These are phyloP conservation scores for Myocastor coypus DNA, from an alignment of 2,113 vertebrate genomes.

Conservation along the genomic window DNA sequence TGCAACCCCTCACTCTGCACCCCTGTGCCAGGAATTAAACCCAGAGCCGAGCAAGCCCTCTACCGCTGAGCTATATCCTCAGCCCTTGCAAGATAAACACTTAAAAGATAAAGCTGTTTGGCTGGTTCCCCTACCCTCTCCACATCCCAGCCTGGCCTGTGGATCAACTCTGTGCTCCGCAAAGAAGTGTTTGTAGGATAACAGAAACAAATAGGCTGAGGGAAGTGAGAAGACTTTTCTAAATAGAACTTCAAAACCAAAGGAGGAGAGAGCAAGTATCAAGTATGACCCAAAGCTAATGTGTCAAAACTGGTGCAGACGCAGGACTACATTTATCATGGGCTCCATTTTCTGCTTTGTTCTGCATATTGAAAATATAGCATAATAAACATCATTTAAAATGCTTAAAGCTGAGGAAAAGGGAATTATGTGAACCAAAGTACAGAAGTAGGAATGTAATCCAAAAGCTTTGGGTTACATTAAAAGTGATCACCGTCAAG, in stretches of 20 bases:
- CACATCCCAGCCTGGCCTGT: background rate
- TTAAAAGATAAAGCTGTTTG: background rate
- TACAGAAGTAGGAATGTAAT: background rate
- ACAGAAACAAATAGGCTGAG: background rate
- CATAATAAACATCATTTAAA: background rate
- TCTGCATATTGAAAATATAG: background rate
- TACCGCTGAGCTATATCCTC: background rate
- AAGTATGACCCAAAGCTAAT: background rate
- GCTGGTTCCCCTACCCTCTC: background rate
- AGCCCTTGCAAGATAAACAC: background rate
- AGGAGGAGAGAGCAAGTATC: background rate
- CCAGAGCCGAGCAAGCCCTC: background rate
- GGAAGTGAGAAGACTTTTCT: background rate
- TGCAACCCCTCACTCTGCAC: accelerated
- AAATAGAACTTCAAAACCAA: background rate
- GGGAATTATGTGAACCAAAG: background rate
- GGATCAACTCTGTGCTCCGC: background rate
- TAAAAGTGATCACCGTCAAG: background rate
- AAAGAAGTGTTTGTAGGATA: background rate
- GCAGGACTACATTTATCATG: background rate
- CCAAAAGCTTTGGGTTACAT: background rate
- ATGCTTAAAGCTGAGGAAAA: background rate
- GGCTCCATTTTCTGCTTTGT: conserved; percentile 31
- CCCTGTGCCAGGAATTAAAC: background rate
- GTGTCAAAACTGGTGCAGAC: background rate